A percentile compares a stretch with the other conserved stretches of the same genome.
These are phyloP conservation scores for Cisticola juncidis DNA, from an alignment of 2,113 vertebrate genomes.

Conservation along the genomic window DNA sequence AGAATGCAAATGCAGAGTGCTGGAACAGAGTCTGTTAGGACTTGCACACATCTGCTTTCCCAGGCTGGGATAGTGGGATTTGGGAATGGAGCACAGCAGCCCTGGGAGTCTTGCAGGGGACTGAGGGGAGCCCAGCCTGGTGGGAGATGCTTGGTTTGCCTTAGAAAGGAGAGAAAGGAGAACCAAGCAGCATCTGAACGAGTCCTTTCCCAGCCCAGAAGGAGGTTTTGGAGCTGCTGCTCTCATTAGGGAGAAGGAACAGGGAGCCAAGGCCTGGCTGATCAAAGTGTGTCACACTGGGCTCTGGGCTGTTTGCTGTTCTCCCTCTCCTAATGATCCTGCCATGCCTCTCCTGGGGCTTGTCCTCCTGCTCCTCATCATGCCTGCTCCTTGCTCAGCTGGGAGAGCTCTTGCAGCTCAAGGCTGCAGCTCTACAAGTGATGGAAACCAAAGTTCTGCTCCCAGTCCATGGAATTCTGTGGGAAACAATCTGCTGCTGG, in stretches of 20 bases:
- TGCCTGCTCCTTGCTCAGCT: accelerated
- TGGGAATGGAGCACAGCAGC: not conserved
- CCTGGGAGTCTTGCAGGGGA: not conserved
- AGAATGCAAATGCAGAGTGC: conserved; percentile 22
- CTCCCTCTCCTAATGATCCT: not conserved
- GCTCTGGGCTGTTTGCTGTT: not conserved
- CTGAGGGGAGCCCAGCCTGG: not conserved
- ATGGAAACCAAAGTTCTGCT: not conserved
- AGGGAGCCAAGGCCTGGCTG: not conserved
- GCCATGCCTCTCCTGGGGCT: not conserved
- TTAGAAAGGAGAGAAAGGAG: not conserved
- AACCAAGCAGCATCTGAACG: not conserved
- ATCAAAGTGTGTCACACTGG: accelerated
- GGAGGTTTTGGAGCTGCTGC: not conserved
- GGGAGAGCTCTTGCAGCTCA: not conserved
- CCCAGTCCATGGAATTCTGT: not conserved
- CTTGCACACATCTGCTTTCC: conserved; percentile 32
- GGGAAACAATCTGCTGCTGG: not conserved
- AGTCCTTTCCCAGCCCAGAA: not conserved
- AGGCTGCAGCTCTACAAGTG: not conserved
- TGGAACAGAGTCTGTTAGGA: conserved; percentile 12
- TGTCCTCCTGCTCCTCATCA: not conserved
- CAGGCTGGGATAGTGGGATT: conserved; percentile 10
- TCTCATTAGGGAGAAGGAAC: not conserved
- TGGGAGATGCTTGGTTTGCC: not conserved